Evolutionary conservation across 2,113 vertebrate genomes (phyloP).

Genomic region (Narcine bancroftii): DNA sequence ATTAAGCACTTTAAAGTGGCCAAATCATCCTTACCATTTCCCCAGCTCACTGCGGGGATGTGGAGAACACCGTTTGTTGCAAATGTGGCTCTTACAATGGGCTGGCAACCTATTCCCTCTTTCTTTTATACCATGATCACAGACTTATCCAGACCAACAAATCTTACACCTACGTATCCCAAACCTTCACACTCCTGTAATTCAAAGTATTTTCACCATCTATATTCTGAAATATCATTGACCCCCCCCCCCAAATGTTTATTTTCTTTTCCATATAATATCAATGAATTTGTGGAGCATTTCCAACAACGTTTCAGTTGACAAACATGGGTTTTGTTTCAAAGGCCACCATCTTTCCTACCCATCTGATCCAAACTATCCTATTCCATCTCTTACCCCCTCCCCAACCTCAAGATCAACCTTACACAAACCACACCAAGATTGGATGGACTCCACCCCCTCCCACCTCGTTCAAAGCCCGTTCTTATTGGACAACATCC

Average conservation of each 20-base stretch:
- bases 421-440: no score
- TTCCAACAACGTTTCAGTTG: no score
- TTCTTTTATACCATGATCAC: not conserved
- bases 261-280: no score
- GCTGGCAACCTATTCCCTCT: not conserved
- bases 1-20: not conserved
- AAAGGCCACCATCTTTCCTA: not conserved
- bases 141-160: not conserved
- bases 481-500: not conserved
- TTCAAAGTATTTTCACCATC: not conserved
- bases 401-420: not conserved
- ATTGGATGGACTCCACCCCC: not conserved
- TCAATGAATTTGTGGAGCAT: no score
- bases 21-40: not conserved
- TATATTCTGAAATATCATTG: not conserved
- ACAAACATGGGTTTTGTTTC: no score
- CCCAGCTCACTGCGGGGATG: not conserved
- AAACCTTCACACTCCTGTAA: not conserved
- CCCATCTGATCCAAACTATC: not conserved
- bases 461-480: not conserved
- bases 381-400: no score
- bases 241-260: not conserved
- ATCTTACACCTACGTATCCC: not conserved
- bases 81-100: not conserved
- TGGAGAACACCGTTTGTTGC: not conserved